These are phyloP conservation scores for Elanoides forficatus DNA, from an alignment of 2,113 vertebrate species.

Conservation along the genomic window DNA sequence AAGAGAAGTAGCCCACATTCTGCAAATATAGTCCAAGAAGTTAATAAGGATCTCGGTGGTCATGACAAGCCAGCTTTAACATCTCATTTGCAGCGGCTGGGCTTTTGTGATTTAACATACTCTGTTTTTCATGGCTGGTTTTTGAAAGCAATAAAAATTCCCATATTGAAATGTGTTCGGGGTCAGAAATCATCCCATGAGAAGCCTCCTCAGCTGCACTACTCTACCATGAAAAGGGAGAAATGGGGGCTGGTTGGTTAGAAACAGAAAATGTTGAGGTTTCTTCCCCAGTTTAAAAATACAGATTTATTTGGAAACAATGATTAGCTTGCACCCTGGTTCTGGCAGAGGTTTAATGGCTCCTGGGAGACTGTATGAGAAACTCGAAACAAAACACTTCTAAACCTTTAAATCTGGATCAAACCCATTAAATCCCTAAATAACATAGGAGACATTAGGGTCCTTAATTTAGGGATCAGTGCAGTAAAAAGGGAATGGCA, in stretches of 20 bases:
- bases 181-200: background rate
- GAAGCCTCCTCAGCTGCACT: background rate
- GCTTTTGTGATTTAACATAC: background rate
- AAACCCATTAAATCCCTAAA: conserved; percentile 50
- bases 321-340: background rate
- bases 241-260: background rate
- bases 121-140: background rate
- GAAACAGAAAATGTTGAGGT: background rate
- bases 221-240: background rate
- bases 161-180: background rate
- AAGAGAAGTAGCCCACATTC: background rate
- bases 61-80: background rate
- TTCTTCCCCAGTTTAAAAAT: background rate
- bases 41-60: background rate
- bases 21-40: background rate
- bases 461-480: conserved; percentile 61
- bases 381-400: background rate
- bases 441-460: conserved; percentile 7
- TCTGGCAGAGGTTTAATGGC: background rate
- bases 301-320: background rate
- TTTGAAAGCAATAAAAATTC: background rate
- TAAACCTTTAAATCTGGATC: conserved; percentile 16
- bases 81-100: fast-evolving
- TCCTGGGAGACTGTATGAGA: background rate
- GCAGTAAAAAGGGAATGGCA: conserved; percentile 63